Evolutionary conservation across 92 coral and sea anemone genomes (phyloP), one percentile per base, ranked within the genome.

Genomic region (Phenganax subtilis): DNA sequence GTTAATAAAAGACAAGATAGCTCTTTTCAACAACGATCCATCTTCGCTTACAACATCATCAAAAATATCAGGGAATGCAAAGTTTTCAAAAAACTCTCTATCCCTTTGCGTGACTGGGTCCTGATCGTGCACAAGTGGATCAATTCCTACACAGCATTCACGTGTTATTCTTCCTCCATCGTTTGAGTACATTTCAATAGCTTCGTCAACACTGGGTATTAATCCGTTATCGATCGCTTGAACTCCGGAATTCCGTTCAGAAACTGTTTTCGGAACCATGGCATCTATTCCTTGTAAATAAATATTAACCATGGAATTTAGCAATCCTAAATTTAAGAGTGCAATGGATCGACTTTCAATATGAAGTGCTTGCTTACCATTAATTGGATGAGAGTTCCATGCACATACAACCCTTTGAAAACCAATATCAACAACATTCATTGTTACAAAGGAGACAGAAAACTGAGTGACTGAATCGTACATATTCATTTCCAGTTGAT

Each of bases 301-400:
- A 1, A 59, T 37, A 37, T 37, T 37, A 37, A 37, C 47, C 47
- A 1, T 2, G 47, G 3, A 37, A 2, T 37, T 37, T 37, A 37
- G 47, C 47, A 5, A 37, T 37, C 47, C 47, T 37, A 37, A 2
- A 37, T 37, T 37, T 37, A 37, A 1, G 2, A 1, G 5, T 37
- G 5, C 47, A 37, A 37, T 37, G 47, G 2, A 37, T 37, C 47
- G 47, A 1, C 5, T 37, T 37, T 37, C 47, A 37, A 5, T 37
- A 37, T 37, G 3, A 37, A 37, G 2, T 37, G 47, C 47, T 25
- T 3, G 7, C 73, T 8, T 17, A 68, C 73, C 73, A 17, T 68
- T 27, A 12, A 89, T 80, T 54, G 90, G 57, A 89, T 87, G 92
- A 29, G 74, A 61, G 81, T 87, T 87, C 90, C 92, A 84, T n/a